Evolutionary conservation across 2,797 vertebrate species (phyloP).

Genomic region (Cercopithecus diana): DNA sequence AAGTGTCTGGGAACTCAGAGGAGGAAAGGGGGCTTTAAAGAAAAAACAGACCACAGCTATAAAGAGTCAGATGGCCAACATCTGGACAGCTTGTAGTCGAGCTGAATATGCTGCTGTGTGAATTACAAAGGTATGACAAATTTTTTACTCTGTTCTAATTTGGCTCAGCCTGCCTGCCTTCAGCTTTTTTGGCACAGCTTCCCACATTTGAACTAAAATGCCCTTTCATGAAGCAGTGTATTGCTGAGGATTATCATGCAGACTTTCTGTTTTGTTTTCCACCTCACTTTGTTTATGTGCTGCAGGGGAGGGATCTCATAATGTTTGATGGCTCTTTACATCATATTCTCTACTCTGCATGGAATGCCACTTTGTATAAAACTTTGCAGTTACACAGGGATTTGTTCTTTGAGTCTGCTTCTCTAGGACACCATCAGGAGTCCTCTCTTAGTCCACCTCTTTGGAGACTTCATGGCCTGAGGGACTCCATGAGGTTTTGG

Average conservation of each 20-base stretch:
- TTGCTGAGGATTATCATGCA: conserved; percentile 55
- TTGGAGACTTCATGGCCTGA: rapidly evolving
- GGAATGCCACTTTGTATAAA: not conserved
- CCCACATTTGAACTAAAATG: conserved; percentile 42
- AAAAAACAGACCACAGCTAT: conserved; percentile 47
- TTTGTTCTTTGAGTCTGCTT: not conserved
- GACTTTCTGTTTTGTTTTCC: conserved; percentile 78
- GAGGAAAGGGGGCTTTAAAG: conserved; percentile 34
- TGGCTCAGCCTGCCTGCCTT: conserved; percentile 61
- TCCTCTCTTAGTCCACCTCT: not conserved
- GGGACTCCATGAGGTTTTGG: not conserved
- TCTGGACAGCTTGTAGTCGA: conserved; percentile 42
- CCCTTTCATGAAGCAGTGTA: conserved; percentile 56
- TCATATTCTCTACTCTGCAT: not conserved
- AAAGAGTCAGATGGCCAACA: conserved; percentile 68
- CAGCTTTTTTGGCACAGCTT: conserved; percentile 54
- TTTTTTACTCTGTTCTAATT: conserved; percentile 72
- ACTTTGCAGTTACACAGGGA: not conserved
- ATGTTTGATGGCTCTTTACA: conserved; percentile 48
- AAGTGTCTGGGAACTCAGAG: conserved; percentile 32
- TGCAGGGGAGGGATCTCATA: conserved; percentile 21
- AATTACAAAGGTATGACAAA: conserved; percentile 73
- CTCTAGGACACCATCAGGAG: not conserved
- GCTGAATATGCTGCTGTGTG: conserved; percentile 36
- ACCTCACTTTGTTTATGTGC: conserved; percentile 77